Conservation (phyloP, 2,888 invertebrate species). For the Eurois occulta region DNA sequence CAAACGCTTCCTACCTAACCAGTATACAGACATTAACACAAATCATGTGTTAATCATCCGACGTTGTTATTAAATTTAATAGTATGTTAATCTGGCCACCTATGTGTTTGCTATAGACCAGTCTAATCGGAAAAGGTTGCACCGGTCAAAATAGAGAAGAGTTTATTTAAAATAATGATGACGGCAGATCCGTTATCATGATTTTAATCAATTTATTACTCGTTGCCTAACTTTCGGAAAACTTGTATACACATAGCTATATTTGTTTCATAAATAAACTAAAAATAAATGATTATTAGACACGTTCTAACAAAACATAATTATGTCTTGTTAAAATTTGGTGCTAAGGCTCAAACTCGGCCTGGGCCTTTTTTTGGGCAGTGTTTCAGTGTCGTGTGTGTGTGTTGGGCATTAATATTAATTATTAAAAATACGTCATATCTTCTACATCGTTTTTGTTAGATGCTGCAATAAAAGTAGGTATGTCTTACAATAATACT, state of each 20-base stretch:
- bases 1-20: constrained; percentile 47
- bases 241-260: not conserved
- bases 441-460: not conserved
- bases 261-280: not conserved
- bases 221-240: not conserved
- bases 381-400: not conserved
- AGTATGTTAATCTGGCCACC: constrained; percentile 25
- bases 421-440: not conserved
- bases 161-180: constrained; percentile 18
- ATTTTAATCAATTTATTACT: constrained; percentile 14
- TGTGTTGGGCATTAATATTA: not conserved
- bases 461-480: not conserved
- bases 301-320: not conserved
- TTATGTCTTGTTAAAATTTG: not conserved
- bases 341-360: not conserved
- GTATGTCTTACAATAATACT: not conserved
- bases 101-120: constrained; percentile 25
- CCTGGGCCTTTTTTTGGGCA: not conserved
- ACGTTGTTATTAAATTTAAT: constrained; percentile 40
- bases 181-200: constrained; percentile 11
- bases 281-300: not conserved
- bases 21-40: constrained; percentile 23
- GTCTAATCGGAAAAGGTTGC: constrained; percentile 24
- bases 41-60: constrained; percentile 38
- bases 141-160: constrained; percentile 13